phyloP scores from a whole-genome alignment of 2,113 vertebrate genomes.

The Azemiops feae region DNA sequence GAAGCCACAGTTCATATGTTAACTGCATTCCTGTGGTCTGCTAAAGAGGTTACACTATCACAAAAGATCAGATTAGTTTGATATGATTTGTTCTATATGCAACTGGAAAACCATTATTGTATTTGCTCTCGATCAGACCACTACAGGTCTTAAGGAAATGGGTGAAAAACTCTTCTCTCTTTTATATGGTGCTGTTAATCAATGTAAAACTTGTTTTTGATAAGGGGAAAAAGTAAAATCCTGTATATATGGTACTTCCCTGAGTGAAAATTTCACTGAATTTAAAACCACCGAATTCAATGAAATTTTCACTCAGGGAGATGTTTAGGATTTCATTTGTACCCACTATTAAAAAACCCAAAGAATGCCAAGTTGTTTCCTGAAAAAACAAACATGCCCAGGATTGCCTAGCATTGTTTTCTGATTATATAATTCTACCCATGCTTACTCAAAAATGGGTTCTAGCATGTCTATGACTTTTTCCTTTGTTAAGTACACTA shows the following conservation, averaged over 20 bases:
- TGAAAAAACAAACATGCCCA: background rate
- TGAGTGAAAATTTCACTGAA: background rate
- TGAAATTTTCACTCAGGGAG: background rate
- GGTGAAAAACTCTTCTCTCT: slow-evolving; percentile 14
- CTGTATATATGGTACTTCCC: background rate
- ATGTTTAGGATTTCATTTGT: background rate
- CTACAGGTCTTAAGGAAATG: background rate
- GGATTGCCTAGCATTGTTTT: background rate
- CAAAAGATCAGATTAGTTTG: background rate
- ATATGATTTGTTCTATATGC: background rate
- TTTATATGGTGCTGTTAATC: background rate
- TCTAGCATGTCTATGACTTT: background rate
- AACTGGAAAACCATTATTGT: background rate
- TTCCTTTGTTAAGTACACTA: background rate
- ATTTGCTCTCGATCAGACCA: background rate
- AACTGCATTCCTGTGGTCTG: background rate
- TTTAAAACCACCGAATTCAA: background rate
- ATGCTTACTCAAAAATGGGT: background rate
- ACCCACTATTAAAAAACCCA: background rate
- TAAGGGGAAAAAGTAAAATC: background rate
- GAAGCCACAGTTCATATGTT: background rate
- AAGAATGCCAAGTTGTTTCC: background rate
- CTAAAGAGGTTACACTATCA: background rate
- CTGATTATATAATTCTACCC: background rate
- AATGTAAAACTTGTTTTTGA: background rate